A percentile compares a stretch with the other conserved stretches of the same genome.
Evolutionary conservation across 2,113 vertebrate species (phyloP).

Genomic region (Dasyornis broadbenti): DNA sequence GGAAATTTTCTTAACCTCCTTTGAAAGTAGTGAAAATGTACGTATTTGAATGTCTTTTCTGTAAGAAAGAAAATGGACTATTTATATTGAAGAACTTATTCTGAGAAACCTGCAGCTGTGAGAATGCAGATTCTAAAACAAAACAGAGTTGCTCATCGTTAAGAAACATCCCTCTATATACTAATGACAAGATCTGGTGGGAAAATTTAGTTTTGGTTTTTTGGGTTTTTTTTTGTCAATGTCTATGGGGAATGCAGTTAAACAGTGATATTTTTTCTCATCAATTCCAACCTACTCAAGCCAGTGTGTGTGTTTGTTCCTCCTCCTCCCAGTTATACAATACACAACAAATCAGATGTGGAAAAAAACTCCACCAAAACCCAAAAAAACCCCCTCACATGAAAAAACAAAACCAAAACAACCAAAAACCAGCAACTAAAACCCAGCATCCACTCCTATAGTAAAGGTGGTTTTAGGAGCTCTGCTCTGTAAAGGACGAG

Average conservation of each 20-base stretch:
- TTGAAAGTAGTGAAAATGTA: background rate
- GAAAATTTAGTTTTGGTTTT: background rate
- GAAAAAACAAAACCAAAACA: background rate
- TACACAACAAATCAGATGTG: background rate
- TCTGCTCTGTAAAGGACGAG: background rate
- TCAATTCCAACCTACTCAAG: background rate
- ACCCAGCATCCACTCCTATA: background rate
- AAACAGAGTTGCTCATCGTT: background rate
- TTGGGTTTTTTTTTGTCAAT: background rate
- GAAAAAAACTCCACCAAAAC: background rate
- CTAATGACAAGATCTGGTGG: background rate
- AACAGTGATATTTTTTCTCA: background rate
- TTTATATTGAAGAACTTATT: constrained; percentile 17
- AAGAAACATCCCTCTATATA: background rate
- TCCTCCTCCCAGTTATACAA: background rate
- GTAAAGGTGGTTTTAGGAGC: background rate
- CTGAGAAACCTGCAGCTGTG: background rate
- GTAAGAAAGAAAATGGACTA: background rate
- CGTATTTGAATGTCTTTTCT: background rate
- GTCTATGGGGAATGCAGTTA: background rate
- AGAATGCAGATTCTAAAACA: constrained; percentile 1
- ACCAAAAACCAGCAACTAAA: no score
- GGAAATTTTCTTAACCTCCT: background rate
- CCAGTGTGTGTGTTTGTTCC: background rate
- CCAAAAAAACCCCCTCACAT: no score